Percentiles rank a stretch among this genome's conserved stretches.
These are phyloP conservation scores for Microctonus aethiopoides DNA, from an alignment of 2,888 invertebrate genomes.

Conservation along the genomic window DNA sequence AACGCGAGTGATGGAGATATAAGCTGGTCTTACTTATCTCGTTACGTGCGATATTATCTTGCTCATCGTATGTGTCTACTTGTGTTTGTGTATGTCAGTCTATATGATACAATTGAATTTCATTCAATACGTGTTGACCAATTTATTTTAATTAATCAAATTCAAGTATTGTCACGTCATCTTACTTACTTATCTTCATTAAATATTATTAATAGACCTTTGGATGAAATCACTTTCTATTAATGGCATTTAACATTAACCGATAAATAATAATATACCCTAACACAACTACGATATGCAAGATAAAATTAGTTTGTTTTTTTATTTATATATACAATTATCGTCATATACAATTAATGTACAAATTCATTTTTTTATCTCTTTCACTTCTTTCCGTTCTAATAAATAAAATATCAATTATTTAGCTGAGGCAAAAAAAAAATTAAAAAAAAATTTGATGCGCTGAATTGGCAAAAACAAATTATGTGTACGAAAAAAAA, in stretches of 20 bases:
- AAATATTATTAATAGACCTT: too few relatives aligned
- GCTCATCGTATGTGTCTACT: too few relatives aligned
- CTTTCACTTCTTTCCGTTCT: neutral
- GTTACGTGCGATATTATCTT: neutral
- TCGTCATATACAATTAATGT: neutral
- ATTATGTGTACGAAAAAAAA: neutral
- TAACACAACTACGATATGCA: neutral
- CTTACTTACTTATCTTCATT: too few relatives aligned
- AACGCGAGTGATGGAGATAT: neutral
- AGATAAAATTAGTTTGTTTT: neutral
- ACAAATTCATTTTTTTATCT: neutral
- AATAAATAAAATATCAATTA: neutral
- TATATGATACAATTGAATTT: too few relatives aligned
- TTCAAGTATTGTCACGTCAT: too few relatives aligned
- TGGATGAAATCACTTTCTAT: too few relatives aligned
- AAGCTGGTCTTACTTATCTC: conserved; percentile 23
- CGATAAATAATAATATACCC: too few relatives aligned
- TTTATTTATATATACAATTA: neutral
- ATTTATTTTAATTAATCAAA: neutral
- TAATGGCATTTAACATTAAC: too few relatives aligned
- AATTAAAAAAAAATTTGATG: too few relatives aligned
- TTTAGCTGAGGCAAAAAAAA: neutral
- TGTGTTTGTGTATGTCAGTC: too few relatives aligned
- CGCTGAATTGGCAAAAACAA: neutral
- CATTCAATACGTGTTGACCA: too few relatives aligned